Conservation (phyloP, 2,113 vertebrate species). For the Ceratotherium simum region DNA sequence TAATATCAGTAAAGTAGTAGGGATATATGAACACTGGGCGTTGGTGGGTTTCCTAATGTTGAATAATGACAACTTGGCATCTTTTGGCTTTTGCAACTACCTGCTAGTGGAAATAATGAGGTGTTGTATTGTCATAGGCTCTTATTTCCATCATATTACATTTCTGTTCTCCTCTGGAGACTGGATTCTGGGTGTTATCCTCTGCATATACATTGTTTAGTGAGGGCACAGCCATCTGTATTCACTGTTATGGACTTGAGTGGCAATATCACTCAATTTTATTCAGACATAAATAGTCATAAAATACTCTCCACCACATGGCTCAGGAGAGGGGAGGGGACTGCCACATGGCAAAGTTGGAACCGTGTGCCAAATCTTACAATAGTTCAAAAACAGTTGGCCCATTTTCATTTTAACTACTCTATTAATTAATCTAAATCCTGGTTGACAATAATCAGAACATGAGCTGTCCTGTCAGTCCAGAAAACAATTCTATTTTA, state of each 20-base stretch:
- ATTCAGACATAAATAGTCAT: background rate
- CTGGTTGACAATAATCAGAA: slow-evolving; percentile 51
- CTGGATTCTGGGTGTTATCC: background rate
- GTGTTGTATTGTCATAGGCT: background rate
- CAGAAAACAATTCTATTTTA: slow-evolving; percentile 63
- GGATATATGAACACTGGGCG: background rate
- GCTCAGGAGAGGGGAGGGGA: background rate
- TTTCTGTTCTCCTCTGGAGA: background rate
- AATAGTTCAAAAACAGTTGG: slow-evolving; percentile 19
- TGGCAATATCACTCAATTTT: background rate
- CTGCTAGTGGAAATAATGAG: background rate
- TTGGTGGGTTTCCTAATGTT: background rate
- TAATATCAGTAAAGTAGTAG: background rate
- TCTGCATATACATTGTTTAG: background rate
- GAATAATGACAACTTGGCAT: slow-evolving; percentile 10
- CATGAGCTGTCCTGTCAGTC: slow-evolving; percentile 25
- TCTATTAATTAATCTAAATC: slow-evolving; percentile 67
- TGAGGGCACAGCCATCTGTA: background rate
- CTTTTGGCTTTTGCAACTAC: slow-evolving; percentile 18
- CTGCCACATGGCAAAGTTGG: background rate
- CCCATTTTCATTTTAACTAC: slow-evolving; percentile 60
- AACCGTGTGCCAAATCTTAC: slow-evolving; percentile 21
- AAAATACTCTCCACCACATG: slow-evolving; percentile 1
- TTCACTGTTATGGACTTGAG: slow-evolving; percentile 21
- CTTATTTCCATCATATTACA: background rate